phyloP scores from a whole-genome alignment of 2,113 vertebrate species.

The Procavia capensis region DNA sequence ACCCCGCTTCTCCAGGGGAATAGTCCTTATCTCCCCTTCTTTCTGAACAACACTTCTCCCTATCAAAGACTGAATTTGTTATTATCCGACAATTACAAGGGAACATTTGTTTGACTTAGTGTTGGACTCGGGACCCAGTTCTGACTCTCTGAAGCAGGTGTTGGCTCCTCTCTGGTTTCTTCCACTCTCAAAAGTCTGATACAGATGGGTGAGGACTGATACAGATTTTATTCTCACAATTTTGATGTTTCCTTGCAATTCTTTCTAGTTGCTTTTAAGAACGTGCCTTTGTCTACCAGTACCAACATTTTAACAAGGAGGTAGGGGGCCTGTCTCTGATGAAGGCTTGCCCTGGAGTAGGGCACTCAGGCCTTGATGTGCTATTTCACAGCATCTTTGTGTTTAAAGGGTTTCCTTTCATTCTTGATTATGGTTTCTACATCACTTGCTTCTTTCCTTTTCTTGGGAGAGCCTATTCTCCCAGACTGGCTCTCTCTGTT shows the following conservation, averaged over 20 bases:
- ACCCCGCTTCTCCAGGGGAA: not conserved
- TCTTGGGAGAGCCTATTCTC: not conserved
- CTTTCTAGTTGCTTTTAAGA: not conserved
- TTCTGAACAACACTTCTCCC: not conserved
- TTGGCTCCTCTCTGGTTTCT: not conserved
- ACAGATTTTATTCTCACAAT: not conserved
- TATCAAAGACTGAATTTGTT: not conserved
- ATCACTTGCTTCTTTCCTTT: not conserved
- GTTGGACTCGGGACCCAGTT: not conserved
- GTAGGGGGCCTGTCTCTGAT: not conserved
- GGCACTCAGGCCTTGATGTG: not conserved
- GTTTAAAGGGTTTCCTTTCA: not conserved
- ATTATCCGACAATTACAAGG: not conserved
- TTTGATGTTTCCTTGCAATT: not conserved
- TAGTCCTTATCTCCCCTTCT: not conserved
- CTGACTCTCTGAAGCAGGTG: not conserved
- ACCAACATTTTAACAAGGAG: not conserved
- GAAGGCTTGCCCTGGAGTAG: not conserved
- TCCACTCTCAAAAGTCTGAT: not conserved
- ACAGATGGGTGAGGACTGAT: not conserved
- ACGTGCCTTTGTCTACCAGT: not conserved
- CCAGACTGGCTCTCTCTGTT: accelerated
- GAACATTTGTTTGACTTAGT: not conserved
- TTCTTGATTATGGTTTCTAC: not conserved
- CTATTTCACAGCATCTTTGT: not conserved